Evolutionary conservation across 2,113 vertebrate species (phyloP).

Genomic region (Plectropomus leopardus): DNA sequence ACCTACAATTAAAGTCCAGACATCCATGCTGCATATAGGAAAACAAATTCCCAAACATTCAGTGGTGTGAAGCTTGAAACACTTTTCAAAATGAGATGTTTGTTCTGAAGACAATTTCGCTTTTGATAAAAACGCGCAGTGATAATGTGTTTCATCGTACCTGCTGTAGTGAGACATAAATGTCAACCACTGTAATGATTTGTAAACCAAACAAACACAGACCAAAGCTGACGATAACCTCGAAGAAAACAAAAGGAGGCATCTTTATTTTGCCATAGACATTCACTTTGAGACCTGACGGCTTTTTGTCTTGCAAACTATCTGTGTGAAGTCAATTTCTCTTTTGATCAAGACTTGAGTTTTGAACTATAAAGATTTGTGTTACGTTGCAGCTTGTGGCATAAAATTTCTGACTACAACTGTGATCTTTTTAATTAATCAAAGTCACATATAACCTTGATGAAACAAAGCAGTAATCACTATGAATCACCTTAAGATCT

Average conservation of each 20-base stretch:
- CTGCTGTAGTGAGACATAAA: slow-evolving; percentile 28
- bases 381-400: slow-evolving; percentile 27
- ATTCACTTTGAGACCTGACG: slow-evolving; percentile 56
- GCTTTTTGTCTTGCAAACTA: slow-evolving; percentile 52
- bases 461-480: slow-evolving; percentile 33
- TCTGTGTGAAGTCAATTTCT: slow-evolving; percentile 51
- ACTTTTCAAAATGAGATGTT: slow-evolving; percentile 21
- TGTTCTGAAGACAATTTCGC: neutral
- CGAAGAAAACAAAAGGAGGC: slow-evolving; percentile 49
- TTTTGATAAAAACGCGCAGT: slow-evolving; percentile 19
- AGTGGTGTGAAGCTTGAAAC: neutral
- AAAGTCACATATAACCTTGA: slow-evolving; percentile 45
- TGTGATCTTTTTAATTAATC: slow-evolving; percentile 70
- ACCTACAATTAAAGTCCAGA: slow-evolving; percentile 48
- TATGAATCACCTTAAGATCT: slow-evolving; percentile 17
- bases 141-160: slow-evolving; percentile 12
- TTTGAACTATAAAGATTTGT: slow-evolving; percentile 59
- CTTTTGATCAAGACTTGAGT: slow-evolving; percentile 58
- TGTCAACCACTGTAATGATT: slow-evolving; percentile 50
- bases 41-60: slow-evolving; percentile 32
- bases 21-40: slow-evolving; percentile 1
- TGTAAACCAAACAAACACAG: slow-evolving; percentile 47
- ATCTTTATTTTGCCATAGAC: slow-evolving; percentile 60
- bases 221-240: slow-evolving; percentile 47
- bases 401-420: slow-evolving; percentile 34